Evolutionary conservation across 2,888 invertebrate species (phyloP), one percentile per base, ranked within the genome.

Genomic region (Antitype chi): DNA sequence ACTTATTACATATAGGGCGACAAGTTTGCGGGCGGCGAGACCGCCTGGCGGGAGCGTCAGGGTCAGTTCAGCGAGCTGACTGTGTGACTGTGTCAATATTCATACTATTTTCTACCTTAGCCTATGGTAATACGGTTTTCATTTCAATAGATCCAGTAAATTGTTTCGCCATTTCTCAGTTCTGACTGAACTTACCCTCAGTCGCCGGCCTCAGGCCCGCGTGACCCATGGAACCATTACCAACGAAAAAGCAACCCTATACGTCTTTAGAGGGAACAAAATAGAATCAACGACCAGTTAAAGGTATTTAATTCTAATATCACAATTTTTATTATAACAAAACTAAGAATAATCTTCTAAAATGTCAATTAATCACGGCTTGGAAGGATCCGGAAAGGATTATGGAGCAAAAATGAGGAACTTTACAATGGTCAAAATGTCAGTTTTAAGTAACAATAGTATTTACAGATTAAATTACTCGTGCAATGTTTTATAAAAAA

Each of bases 261-360:
- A 15, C 15, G 25, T 15, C 57, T 25, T 28, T 38, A 20, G 38
- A 38, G 3, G 17, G 25, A 57, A 79, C 6, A 32, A 38, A 60
- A 32, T 28, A 67, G 15, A 63, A 38, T 52, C 20, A 63, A 74
- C 52, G 47, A 67, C 3, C n/a, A 55, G n/a, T 67, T 57, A 67
- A 13, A 25, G 13, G 4, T 25, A 68, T 62, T 53, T 57, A 62
- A 9, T 63, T 20, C 15, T 20, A 66, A 80, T 83, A 80, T 80
- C 71, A 79, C 75, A 78, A 57, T 74, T 25, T 57, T 47, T 25
- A 52, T 25, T 15, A 13, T 57, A 68, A 69, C 47, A 79, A 73
- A 82, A 78, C 70, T 73, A 38, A 76, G 15, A 80, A 43, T 67
- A 55, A 64, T 43, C 76, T 70, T 67, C 52, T 70, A 67, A 62